Percentiles rank a stretch among this genome's conserved stretches.
Conservation (phyloP, 2,797 vertebrate species). For the Decapterus maruadsi region DNA sequence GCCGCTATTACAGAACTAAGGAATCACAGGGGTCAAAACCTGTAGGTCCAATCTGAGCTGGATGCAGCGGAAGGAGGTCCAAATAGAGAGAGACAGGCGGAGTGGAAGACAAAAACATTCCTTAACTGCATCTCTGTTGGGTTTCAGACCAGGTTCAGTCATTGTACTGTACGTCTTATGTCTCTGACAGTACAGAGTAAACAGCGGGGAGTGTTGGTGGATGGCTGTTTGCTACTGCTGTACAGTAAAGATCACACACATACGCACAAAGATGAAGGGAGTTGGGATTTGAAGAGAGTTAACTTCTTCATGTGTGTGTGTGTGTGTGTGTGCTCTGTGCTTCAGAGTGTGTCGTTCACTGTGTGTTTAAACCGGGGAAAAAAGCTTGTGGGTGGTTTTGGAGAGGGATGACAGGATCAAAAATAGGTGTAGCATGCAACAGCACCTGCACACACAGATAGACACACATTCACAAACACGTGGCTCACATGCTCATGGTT, state of each 20-base stretch:
- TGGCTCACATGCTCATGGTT: slow-evolving; percentile 15
- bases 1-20: slow-evolving; percentile 22
- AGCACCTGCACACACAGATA: slow-evolving; percentile 61
- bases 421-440: slow-evolving; percentile 56
- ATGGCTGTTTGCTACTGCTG: slow-evolving; percentile 51
- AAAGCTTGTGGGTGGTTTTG: slow-evolving; percentile 67
- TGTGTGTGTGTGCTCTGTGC: slow-evolving; percentile 29
- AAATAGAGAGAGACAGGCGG: slow-evolving; percentile 34
- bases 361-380: slow-evolving; percentile 64
- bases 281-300: slow-evolving; percentile 49
- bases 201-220: slow-evolving; percentile 37
- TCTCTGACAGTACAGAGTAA: slow-evolving; percentile 50
- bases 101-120: slow-evolving; percentile 35
- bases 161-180: slow-evolving; percentile 46
- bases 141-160: slow-evolving; percentile 59
- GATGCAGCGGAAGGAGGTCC: slow-evolving; percentile 37
- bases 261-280: slow-evolving; percentile 55
- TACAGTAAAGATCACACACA: slow-evolving; percentile 47
- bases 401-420: slow-evolving; percentile 69
- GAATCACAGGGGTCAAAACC: slow-evolving; percentile 50
- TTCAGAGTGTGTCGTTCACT: slow-evolving; percentile 47
- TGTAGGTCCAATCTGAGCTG: slow-evolving; percentile 38
- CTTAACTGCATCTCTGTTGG: slow-evolving; percentile 63
- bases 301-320: slow-evolving; percentile 44
- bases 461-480: slow-evolving; percentile 46